Conservation (phyloP, 2,797 vertebrate species). For the Tarsius wallacei region DNA sequence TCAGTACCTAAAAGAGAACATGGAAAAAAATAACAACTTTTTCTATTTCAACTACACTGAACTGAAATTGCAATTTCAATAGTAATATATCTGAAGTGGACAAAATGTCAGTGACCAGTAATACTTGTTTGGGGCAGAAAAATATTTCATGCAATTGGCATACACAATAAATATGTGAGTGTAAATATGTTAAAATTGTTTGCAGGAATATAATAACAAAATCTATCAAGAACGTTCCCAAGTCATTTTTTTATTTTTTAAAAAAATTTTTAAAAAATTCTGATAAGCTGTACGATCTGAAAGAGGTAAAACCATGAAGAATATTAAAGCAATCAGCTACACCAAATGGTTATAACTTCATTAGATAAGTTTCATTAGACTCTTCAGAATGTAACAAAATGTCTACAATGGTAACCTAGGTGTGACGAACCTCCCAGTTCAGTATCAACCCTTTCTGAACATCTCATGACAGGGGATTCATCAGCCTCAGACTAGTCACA, state of each 20-base stretch:
- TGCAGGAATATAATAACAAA: neutral
- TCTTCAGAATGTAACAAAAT: neutral
- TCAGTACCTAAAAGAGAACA: neutral
- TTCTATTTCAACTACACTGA: neutral
- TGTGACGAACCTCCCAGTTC: neutral
- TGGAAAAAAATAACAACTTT: neutral
- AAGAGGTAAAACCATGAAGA: neutral
- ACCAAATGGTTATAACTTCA: neutral
- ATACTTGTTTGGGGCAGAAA: neutral
- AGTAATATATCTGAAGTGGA: neutral
- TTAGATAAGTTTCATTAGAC: neutral
- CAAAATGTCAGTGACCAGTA: neutral
- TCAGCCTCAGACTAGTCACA: neutral
- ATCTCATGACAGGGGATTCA: neutral
- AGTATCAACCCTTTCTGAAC: neutral
- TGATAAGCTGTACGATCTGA: neutral
- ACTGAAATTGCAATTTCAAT: neutral
- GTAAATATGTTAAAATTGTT: neutral
- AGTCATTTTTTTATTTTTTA: neutral
- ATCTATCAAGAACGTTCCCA: neutral
- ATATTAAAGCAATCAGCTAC: neutral
- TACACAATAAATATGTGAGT: neutral
- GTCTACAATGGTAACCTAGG: neutral
- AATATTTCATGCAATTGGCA: neutral
- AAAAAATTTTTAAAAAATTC: neutral